Percentiles rank a stretch among this genome's conserved stretches.
Conservation (phyloP, 2,113 vertebrate genomes). For the Sciurus niger region DNA sequence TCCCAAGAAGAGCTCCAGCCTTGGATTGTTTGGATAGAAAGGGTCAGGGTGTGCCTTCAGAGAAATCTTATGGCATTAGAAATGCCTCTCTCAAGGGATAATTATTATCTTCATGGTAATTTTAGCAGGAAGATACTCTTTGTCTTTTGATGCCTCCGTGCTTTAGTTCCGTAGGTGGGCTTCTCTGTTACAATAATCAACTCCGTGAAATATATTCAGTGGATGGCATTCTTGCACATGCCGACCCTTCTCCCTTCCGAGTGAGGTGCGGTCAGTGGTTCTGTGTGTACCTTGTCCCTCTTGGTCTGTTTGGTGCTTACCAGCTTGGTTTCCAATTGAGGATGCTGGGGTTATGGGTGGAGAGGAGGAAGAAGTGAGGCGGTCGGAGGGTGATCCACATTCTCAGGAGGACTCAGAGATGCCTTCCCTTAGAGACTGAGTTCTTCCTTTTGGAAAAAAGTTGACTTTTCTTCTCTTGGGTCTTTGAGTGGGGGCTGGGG, state of each 20-base stretch:
- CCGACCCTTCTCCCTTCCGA: background rate
- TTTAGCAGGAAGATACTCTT: slow-evolving; percentile 16
- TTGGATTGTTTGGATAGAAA: background rate
- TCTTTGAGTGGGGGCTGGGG: background rate
- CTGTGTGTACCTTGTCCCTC: background rate
- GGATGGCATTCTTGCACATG: background rate
- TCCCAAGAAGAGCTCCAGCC: background rate
- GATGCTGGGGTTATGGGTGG: background rate
- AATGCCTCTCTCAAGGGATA: background rate
- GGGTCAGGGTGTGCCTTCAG: background rate
- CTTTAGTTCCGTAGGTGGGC: background rate
- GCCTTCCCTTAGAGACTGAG: background rate
- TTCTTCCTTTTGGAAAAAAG: background rate
- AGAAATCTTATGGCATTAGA: background rate
- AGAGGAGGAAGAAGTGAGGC: background rate
- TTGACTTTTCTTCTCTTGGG: background rate
- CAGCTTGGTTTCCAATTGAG: background rate
- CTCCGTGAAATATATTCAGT: background rate
- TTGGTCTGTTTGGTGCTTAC: background rate
- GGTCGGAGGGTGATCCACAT: background rate
- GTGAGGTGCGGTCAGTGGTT: background rate
- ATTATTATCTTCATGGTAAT: background rate
- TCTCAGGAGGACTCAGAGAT: background rate
- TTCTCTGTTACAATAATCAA: background rate
- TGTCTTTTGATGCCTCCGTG: background rate